A percentile compares a stretch with the other conserved stretches of the same genome.
These are phyloP conservation scores for Odontothrips loti DNA, from an alignment of 2,888 invertebrate genomes.

Conservation along the genomic window DNA sequence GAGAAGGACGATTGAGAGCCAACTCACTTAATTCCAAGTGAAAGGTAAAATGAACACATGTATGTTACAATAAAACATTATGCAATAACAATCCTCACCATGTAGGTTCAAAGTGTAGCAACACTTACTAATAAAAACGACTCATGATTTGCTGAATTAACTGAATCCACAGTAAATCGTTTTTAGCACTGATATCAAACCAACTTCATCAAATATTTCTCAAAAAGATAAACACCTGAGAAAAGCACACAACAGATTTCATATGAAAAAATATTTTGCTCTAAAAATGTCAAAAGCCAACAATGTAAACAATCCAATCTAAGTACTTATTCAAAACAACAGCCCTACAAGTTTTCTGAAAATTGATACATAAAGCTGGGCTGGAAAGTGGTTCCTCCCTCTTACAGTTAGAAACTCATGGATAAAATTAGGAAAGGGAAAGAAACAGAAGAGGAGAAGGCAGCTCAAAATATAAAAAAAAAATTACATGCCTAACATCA, in stretches of 20 bases:
- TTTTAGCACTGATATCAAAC: background rate
- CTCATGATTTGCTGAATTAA: background rate
- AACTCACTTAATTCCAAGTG: background rate
- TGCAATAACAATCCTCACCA: background rate
- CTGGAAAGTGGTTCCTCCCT: background rate
- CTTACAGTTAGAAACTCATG: background rate
- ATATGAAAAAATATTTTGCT: conserved; percentile 23
- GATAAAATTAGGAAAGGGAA: background rate
- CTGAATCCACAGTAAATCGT: background rate
- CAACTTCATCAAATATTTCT: background rate
- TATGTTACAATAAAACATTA: background rate
- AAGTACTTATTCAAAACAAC: conserved; percentile 15
- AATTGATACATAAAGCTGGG: no score
- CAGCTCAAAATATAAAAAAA: conserved; percentile 13
- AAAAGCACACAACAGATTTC: background rate
- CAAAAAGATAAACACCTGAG: background rate
- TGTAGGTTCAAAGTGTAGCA: background rate
- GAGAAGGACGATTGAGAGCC: background rate
- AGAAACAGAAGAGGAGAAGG: conserved; percentile 19
- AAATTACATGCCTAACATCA: background rate
- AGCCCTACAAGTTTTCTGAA: background rate
- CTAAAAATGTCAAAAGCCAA: conserved; percentile 12
- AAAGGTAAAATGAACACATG: background rate
- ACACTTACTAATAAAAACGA: background rate
- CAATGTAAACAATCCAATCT: background rate